Percentiles rank a stretch among this genome's conserved stretches.
Conservation (phyloP, 2,113 vertebrate genomes). For the Peromyscus polionotus region DNA sequence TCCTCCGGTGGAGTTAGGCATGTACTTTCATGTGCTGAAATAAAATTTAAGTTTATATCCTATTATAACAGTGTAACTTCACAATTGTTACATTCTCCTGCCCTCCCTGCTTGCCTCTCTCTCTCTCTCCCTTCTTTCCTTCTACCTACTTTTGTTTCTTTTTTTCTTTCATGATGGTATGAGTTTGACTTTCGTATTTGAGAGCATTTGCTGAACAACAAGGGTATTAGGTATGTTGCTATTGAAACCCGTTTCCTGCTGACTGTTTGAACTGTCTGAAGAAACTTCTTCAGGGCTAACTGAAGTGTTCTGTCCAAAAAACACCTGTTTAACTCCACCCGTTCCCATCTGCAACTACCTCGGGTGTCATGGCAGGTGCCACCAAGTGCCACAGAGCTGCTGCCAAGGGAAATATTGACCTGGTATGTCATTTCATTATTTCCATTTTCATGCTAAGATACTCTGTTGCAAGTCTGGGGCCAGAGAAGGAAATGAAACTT, state of each 20-base stretch:
- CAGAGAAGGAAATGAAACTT: neutral
- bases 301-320: neutral
- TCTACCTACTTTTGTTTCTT: neutral
- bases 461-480: neutral
- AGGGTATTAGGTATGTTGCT: neutral
- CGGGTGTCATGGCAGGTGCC: neutral
- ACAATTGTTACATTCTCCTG: accelerated
- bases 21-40: slow-evolving; percentile 1
- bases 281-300: neutral
- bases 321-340: neutral
- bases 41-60: neutral
- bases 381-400: neutral
- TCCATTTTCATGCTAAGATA: neutral
- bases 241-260: neutral
- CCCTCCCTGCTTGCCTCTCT: neutral
- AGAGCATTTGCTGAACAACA: neutral
- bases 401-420: neutral
- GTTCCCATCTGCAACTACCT: neutral
- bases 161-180: neutral
- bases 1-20: neutral
- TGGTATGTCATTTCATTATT: neutral
- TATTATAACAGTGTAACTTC: neutral
- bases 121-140: neutral
- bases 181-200: neutral
- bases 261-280: neutral